Evolutionary conservation across 2,113 vertebrate species (phyloP).

Genomic region (Bucco capensis): DNA sequence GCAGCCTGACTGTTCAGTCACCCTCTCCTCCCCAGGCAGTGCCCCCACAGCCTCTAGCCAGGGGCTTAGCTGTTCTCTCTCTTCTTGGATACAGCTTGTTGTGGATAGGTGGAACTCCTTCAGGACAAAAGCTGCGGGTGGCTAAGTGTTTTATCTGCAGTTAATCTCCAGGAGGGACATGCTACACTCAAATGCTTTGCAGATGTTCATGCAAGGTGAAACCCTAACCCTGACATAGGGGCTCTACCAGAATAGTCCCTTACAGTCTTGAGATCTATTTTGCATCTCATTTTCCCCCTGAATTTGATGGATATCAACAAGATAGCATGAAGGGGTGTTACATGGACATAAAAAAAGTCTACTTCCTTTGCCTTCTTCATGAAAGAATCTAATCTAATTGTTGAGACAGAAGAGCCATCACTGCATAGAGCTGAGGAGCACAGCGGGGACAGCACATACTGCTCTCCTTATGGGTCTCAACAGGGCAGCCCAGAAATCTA

Average conservation of each 20-base stretch:
- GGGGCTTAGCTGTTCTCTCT: neutral
- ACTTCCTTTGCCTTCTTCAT: neutral
- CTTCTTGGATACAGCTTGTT: neutral
- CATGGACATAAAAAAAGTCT: neutral
- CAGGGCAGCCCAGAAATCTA: neutral
- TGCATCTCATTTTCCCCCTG: neutral
- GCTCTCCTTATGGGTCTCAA: neutral
- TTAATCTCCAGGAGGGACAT: neutral
- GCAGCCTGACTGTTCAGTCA: neutral
- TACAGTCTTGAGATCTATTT: neutral
- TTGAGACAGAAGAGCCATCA: neutral
- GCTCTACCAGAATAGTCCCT: neutral
- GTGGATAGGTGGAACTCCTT: neutral
- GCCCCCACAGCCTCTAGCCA: neutral
- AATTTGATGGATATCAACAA: neutral
- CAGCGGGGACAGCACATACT: accelerated
- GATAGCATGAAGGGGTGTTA: neutral
- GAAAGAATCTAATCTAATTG: neutral
- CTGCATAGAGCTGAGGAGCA: neutral
- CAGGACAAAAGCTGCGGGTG: neutral
- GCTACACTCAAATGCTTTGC: neutral
- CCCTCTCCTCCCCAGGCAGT: neutral
- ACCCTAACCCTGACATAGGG: neutral
- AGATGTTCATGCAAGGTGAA: neutral
- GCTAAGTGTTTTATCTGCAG: neutral